Conservation (phyloP, 2,888 invertebrate species). For the Cantharis rufa region DNA sequence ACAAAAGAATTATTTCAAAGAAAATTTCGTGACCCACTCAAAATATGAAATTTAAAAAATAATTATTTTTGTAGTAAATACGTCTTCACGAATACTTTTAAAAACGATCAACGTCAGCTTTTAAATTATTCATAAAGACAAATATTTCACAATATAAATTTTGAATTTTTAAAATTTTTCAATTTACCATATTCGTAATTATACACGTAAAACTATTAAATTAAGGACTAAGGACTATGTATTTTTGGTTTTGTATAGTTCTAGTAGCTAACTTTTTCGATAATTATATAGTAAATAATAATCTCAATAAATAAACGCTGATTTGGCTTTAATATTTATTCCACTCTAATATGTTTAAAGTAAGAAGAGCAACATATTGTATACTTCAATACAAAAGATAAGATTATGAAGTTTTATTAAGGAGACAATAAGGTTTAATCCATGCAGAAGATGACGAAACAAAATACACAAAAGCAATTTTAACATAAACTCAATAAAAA, state of each 20-base stretch:
- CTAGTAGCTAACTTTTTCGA: neutral
- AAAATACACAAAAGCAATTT: conserved; percentile 9
- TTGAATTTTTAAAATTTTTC: neutral
- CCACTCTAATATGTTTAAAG: neutral
- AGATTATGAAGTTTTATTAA: conserved; percentile 5
- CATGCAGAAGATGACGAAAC: conserved; percentile 14
- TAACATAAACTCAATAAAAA: conserved; percentile 13
- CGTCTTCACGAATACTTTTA: neutral
- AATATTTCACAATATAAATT: neutral
- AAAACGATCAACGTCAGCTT: neutral
- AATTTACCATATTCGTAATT: neutral
- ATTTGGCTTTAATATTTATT: neutral
- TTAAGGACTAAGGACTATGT: too few species aligned
- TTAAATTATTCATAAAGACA: neutral
- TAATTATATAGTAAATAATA: neutral
- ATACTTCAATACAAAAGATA: neutral
- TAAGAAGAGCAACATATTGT: neutral
- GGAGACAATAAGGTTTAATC: conserved; percentile 12
- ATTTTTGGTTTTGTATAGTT: too few species aligned
- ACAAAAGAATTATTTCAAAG: neutral
- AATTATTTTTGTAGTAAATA: neutral
- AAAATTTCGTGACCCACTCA: neutral
- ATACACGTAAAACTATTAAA: neutral
- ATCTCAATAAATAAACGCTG: neutral
- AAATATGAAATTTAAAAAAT: neutral